Percentiles rank a stretch among this genome's conserved stretches.
Evolutionary conservation across 1,140 invertebrate species (phyloP).

Genomic region (Phocides pigmalion): DNA sequence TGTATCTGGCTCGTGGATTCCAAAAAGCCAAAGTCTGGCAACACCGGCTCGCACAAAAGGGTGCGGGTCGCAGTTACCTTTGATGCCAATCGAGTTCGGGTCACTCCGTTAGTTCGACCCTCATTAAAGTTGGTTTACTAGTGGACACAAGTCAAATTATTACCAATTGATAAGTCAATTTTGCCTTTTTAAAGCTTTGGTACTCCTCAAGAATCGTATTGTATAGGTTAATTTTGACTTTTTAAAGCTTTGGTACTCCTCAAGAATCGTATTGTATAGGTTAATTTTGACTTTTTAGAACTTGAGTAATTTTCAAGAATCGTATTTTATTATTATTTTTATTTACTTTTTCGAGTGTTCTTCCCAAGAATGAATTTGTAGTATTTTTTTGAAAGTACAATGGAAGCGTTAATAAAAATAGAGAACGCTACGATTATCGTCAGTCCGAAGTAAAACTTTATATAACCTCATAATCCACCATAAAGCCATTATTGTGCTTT

Average conservation of each 20-base stretch:
- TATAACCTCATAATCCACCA: no score
- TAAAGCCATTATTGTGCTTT: no score
- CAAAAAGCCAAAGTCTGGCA: slow-evolving; percentile 18
- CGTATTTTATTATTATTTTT: no score
- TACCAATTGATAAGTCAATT: slow-evolving; percentile 9
- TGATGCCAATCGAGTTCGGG: slow-evolving; percentile 23
- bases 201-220: no score
- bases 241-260: background rate
- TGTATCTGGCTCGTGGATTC: background rate
- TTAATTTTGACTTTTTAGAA: background rate
- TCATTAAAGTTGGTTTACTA: slow-evolving; percentile 16
- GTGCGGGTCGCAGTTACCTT: slow-evolving; percentile 18
- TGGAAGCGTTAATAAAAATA: no score
- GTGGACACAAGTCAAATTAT: slow-evolving; percentile 11
- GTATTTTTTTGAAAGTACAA: no score
- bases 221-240: slow-evolving; percentile 8
- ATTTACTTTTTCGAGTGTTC: no score
- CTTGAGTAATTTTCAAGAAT: no score
- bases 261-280: no score
- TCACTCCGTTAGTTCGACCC: slow-evolving; percentile 22
- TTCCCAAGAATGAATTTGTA: no score
- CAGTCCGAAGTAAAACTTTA: no score
- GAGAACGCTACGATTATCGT: no score
- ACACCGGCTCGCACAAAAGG: slow-evolving; percentile 12
- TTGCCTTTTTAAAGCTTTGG: background rate